Evolutionary conservation across 64 coral and sea anemone species (phyloP).

Genomic region (Pachyseris speciosa): DNA sequence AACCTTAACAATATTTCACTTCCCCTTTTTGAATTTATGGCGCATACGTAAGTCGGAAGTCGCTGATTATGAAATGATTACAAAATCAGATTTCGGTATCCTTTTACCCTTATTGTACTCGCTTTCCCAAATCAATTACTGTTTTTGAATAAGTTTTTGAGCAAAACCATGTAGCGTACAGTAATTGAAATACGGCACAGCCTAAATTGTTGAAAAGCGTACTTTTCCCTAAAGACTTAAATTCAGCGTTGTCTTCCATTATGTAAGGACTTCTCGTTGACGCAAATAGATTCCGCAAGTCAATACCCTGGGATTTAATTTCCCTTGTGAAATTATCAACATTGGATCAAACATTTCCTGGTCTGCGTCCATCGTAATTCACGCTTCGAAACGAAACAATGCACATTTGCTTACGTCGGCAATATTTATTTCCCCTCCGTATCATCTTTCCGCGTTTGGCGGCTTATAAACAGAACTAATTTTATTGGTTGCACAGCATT

Average conservation of each 20-base stretch:
- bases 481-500: background rate
- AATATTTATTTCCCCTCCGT: background rate
- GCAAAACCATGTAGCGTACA: background rate
- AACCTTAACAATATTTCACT: no score
- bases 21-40: no score
- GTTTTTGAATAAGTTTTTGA: background rate
- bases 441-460: background rate
- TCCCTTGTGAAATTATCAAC: background rate
- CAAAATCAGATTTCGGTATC: background rate
- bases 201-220: no score
- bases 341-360: background rate
- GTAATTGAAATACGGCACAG: background rate
- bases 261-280: background rate
- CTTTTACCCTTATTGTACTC: background rate
- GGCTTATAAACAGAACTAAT: background rate
- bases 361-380: background rate
- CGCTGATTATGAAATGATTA: background rate
- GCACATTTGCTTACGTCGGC: constrained; percentile 6
- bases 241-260: no score
- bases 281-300: no score
- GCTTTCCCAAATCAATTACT: background rate
- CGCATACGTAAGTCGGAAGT: background rate
- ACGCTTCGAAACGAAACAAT: constrained; percentile 13
- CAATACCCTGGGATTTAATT: background rate
- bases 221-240: no score